Evolutionary conservation across 2,888 invertebrate species (phyloP).

Genomic region (Aphidoletes aphidimyza): DNA sequence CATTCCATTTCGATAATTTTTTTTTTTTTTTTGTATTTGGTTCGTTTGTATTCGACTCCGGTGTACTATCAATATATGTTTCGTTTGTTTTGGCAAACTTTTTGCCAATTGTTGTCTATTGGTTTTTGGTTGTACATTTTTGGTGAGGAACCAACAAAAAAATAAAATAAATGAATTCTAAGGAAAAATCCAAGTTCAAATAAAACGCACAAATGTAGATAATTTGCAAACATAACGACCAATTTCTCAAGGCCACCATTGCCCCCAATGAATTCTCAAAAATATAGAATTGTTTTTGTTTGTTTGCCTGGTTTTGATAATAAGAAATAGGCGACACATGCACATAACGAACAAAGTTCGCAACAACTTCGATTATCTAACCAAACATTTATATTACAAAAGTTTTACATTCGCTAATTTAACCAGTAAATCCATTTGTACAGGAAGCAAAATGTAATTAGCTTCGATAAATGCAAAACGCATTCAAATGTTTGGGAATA

Average conservation of each 20-base stretch:
- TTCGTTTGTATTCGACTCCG: neutral
- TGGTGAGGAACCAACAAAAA: too few relatives aligned
- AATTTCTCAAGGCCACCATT: too few relatives aligned
- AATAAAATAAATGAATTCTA: too few relatives aligned
- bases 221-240: too few relatives aligned
- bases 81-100: neutral
- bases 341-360: neutral
- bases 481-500: neutral
- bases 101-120: neutral
- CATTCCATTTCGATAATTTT: neutral
- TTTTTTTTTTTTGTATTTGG: too few relatives aligned
- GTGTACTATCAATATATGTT: neutral
- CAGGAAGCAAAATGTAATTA: neutral
- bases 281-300: too few relatives aligned
- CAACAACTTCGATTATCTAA: constrained; percentile 6
- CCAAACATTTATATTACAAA: neutral
- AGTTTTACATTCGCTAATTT: neutral
- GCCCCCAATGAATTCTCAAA: too few relatives aligned
- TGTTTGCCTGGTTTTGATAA: too few relatives aligned
- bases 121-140: neutral
- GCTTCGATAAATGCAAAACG: neutral
- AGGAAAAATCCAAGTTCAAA: too few relatives aligned
- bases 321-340: neutral
- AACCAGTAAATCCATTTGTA: neutral
- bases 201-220: too few relatives aligned